These are phyloP conservation scores for Diuraphis noxia DNA, from an alignment of 1,140 invertebrate species.

Conservation along the genomic window DNA sequence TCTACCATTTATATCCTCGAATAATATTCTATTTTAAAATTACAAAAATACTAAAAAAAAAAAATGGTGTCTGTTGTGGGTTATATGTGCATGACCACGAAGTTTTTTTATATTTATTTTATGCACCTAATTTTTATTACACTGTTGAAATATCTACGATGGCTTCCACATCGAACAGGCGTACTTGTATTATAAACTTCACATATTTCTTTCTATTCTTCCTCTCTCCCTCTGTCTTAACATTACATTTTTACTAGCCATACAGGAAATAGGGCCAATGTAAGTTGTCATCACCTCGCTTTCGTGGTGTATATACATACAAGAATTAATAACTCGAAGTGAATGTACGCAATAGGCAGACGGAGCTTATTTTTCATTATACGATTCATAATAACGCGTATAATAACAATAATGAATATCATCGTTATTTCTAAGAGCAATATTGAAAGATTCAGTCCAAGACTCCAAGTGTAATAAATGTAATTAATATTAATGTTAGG, in stretches of 20 bases:
- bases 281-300: constrained; percentile 50
- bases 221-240: constrained; percentile 26
- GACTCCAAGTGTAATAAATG: not conserved
- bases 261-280: constrained; percentile 53
- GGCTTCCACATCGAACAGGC: constrained; percentile 38
- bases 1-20: not conserved
- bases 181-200: constrained; percentile 48
- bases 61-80: constrained; percentile 19
- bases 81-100: constrained; percentile 31
- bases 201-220: constrained; percentile 38
- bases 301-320: constrained; percentile 24
- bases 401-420: constrained; percentile 32
- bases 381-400: constrained; percentile 23
- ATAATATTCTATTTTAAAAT: constrained; percentile 32
- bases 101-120: constrained; percentile 45
- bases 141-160: constrained; percentile 50
- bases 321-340: constrained; percentile 43
- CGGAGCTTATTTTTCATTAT: not conserved
- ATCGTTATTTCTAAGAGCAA: constrained; percentile 20
- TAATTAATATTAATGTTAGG: not conserved
- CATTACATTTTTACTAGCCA: constrained; percentile 34
- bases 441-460: constrained; percentile 31
- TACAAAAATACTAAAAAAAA: constrained; percentile 4
- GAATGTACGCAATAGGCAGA: constrained; percentile 20
- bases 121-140: constrained; percentile 52